A percentile compares a stretch with the other conserved stretches of the same genome.
Conservation (phyloP, 2,888 invertebrate species). For the Dorcus parallelipipedus region DNA sequence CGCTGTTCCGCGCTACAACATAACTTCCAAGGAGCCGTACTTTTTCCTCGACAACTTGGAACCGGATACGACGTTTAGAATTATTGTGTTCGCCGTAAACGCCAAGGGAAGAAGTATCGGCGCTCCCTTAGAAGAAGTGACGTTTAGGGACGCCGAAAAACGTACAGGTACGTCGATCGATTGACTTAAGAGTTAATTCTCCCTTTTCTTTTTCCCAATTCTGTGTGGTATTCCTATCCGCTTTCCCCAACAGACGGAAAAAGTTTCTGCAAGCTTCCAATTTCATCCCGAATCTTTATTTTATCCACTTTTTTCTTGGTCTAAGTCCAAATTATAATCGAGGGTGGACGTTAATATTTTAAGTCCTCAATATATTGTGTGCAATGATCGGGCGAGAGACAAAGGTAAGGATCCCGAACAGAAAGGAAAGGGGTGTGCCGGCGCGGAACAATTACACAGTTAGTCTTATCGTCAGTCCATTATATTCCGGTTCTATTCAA, state of each 20-base stretch:
- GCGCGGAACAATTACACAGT: constrained; percentile 38
- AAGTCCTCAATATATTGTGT: no score
- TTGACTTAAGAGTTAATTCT: no score
- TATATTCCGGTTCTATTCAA: constrained; percentile 40
- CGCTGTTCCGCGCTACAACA: constrained; percentile 55
- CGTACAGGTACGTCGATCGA: constrained; percentile 58
- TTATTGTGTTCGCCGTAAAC: constrained; percentile 76
- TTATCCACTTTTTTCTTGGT: no score
- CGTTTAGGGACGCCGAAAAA: constrained; percentile 77
- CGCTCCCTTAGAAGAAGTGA: constrained; percentile 70
- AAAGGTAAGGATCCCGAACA: background rate
- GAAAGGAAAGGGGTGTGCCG: constrained; percentile 22
- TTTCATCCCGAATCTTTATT: no score
- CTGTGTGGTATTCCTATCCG: no score
- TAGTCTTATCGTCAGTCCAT: constrained; percentile 39
- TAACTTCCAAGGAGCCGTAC: constrained; percentile 64
- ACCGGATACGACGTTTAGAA: constrained; percentile 73
- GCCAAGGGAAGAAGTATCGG: constrained; percentile 76
- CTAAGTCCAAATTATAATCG: no score
- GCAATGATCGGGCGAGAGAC: no score
- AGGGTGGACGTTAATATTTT: no score
- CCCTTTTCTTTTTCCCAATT: no score
- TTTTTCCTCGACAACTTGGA: constrained; percentile 78
- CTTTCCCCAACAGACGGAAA: no score
- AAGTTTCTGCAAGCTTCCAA: no score